phyloP scores from a whole-genome alignment of 2,888 invertebrate species.

The Andrena camellia region DNA sequence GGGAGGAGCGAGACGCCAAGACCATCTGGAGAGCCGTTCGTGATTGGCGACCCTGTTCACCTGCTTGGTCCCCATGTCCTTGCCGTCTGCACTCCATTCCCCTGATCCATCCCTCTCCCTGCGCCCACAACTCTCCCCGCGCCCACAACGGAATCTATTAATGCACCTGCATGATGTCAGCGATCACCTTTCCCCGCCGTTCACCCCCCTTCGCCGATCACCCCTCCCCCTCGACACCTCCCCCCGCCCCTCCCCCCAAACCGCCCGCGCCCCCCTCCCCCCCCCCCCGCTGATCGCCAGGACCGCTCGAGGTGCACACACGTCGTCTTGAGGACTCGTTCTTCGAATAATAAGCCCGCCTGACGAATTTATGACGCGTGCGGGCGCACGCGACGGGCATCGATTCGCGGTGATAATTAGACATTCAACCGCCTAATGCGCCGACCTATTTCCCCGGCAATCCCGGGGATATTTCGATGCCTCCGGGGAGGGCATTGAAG shows the following conservation, averaged over 20 bases:
- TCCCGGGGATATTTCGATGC: constrained; percentile 12
- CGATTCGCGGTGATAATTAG: constrained; percentile 4
- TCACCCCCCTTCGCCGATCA: constrained; percentile 23
- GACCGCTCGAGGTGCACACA: constrained; percentile 19
- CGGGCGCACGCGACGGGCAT: background rate
- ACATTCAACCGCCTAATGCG: constrained; percentile 4
- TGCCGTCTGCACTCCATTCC: constrained; percentile 58
- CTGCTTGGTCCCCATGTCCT: constrained; percentile 73
- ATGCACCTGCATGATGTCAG: constrained; percentile 82
- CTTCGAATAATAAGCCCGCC: constrained; percentile 12
- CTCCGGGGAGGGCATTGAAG: constrained; percentile 10
- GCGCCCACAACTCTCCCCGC: constrained; percentile 37
- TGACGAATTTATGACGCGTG: constrained; percentile 34
- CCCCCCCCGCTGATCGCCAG: background rate
- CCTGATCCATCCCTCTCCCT: constrained; percentile 53
- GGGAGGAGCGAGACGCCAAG: constrained; percentile 81
- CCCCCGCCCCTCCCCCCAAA: background rate
- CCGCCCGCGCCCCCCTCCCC: background rate
- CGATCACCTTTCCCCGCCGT: constrained; percentile 72
- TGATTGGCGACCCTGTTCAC: constrained; percentile 83
- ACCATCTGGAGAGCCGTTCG: constrained; percentile 76
- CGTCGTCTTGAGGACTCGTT: constrained; percentile 6
- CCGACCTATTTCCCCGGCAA: background rate
- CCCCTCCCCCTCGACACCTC: constrained; percentile 9
- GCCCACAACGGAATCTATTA: constrained; percentile 72